Evolutionary conservation across 2,113 vertebrate genomes (phyloP), one percentile per base, ranked within the genome.

Genomic region (Brachionichthys hirsutus): DNA sequence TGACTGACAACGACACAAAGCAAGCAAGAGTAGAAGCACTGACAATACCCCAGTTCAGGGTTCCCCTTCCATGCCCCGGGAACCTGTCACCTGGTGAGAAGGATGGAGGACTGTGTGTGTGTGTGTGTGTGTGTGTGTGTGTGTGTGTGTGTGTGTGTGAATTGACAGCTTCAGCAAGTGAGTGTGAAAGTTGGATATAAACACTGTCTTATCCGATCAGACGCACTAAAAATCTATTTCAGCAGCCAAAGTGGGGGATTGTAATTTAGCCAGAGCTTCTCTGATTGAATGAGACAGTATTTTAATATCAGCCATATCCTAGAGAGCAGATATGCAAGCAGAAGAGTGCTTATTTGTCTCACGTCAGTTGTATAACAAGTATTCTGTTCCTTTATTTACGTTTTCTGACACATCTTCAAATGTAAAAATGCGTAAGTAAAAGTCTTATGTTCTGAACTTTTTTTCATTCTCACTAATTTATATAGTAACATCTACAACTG

Each of bases 61-160:
- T n/a, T n/a, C n/a, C n/a, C n/a, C n/a, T n/a, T n/a, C n/a, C n/a
- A n/a, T n/a, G n/a, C n/a, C n/a, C n/a, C n/a, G n/a, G 67, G 80
- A 71, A 85, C 82, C 78, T 64, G 82, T 85, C 84, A 83, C 80
- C 79, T 45, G 61, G 56, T 57, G 55, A 60, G 70, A 81, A 50
- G 57, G 67, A 82, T 76, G 67, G 79, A 86, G 75, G 62, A n/a
- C 75, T 58, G 69, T 36, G 3, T 54, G 43, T 63, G 47, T 62
- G 57, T 53, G 69, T 60, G 54, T 56, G 56, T 64, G 63, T 60
- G 61, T 54, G 62, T 60, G 67, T 62, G 75, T 46, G 78, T 62
- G 50, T 20, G 56, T 50, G 47, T 44, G 62, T 56, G 22, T 53
- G 61, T 47, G 43, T 45, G 61, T 67, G 48, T n/a, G n/a, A n/a